Base-by-base conservation (phyloP, 2,797 vertebrate genomes). In the Sciurus carolinensis region DNA sequence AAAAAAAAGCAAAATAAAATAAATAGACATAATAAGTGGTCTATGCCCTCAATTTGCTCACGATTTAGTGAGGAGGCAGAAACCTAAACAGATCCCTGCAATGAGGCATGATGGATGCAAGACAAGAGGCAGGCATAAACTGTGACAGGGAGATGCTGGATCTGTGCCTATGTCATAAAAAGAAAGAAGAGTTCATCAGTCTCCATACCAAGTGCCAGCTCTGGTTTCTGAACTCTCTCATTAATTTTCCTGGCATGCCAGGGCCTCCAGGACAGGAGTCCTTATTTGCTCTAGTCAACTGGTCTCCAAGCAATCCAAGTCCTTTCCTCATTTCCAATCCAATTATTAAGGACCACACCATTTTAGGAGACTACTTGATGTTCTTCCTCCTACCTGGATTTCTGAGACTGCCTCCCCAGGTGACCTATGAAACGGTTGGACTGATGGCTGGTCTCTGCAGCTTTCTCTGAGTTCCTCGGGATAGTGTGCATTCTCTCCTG, bases 91-190 rank as follows among this genome's bases (percentile, higher is more conserved):
- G 73, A 75, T 47, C 52, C 10, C 2, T 36, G 20, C 36, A 17
- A 28, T 5, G 18, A 18, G 50, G n/a, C 44, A 7, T 1, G 62
- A 71, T 0, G 4, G 12, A 7, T 2, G 1, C 28, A 28, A 18
- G 8, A 5, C 6, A 42, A 81, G 71, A 69, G 7, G 44, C 36
- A 44, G 30, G 18, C 28, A n/a, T 1, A 1, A 18, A 14, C 30
- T 54, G 2, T 4, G 24, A 4, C 5, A 4, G 11, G 12, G 28
- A 77, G 77, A 52, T 36, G 39, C 24, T 72, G 64, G 57, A 81
- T 50, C 33, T 30, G 10, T 3, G 64, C 42, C 67, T 39, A 12
- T 18, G 15, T 59, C 86, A 18, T 52, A 14, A 77, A 52, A 57
- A 20, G 66, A 44, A 86, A 47, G 33, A 24, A 15, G 12, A 1